Percentiles rank a stretch among this genome's conserved stretches.
Conservation (phyloP, 2,797 vertebrate genomes). For the Brachyrhaphis roseni region DNA sequence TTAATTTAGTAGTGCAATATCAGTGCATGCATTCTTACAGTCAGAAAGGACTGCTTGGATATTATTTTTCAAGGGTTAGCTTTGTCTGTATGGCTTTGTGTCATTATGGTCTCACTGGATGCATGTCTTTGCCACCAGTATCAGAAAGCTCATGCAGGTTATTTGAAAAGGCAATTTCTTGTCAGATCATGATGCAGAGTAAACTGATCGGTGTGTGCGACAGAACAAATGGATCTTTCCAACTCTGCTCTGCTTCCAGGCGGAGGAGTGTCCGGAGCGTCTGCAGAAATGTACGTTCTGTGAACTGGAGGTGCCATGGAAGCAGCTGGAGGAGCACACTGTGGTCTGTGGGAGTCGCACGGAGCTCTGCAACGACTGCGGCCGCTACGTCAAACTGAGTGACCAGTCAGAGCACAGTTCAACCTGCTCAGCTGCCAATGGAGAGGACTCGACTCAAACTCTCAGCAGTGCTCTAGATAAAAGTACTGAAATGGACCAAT, state of each 20-base stretch:
- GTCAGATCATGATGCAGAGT: not conserved
- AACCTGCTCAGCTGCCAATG: constrained; percentile 45
- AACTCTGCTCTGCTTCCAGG: constrained; percentile 57
- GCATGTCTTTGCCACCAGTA: too few relatives aligned
- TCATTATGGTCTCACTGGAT: too few relatives aligned
- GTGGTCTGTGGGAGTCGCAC: constrained; percentile 77
- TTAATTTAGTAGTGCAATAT: too few relatives aligned
- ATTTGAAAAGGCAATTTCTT: not conserved
- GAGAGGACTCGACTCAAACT: not conserved
- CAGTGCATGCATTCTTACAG: too few relatives aligned
- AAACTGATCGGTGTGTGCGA: not conserved
- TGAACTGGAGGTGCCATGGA: constrained; percentile 72
- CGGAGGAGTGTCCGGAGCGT: constrained; percentile 69
- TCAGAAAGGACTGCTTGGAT: too few relatives aligned
- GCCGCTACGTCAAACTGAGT: constrained; percentile 69
- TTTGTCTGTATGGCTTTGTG: too few relatives aligned
- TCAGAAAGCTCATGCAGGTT: too few relatives aligned
- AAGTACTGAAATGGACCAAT: not conserved
- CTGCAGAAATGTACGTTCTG: constrained; percentile 77
- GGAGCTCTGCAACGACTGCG: constrained; percentile 75
- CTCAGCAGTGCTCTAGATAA: not conserved
- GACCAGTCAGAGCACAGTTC: constrained; percentile 52
- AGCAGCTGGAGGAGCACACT: constrained; percentile 69
- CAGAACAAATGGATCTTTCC: not conserved
- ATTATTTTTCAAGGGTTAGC: too few relatives aligned